Base-by-base conservation (phyloP, 1,140 invertebrate species). In the Microplitis demolitor region DNA sequence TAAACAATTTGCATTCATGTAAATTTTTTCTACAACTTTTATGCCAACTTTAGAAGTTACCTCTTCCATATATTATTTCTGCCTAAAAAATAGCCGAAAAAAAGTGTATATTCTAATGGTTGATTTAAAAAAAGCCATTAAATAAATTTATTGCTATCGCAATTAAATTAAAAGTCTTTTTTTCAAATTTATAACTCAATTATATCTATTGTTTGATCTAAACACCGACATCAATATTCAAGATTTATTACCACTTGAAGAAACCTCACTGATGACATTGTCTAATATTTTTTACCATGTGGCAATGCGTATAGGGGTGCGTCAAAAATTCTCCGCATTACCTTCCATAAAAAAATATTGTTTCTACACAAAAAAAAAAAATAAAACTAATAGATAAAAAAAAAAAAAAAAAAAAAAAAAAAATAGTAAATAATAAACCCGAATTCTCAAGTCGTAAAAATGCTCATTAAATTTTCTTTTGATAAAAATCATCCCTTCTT, bases 61-160 rank as follows among this genome's bases (percentile, higher is more conserved):
- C 39, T 11, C 11, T 3, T 45, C 11, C 16, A 60, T 60, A 4
- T 60, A 60, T 60, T 33, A 60, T 13, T 13, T 13, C 53, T n/a
- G n/a, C 4, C 14, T 6, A 54, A 54, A 54, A 54, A 24, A 45
- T 9, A 8, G 0, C 50, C 64, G 8, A 24, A 24, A 24, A 24
- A 24, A 24, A 24, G 24, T 24, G 24, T 24, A 24, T 45, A 45
- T 45, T 45, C 39, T 9, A 45, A 9, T 6, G 11, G 6, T 45
- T 45, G 39, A 45, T 45, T 45, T 11, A 8, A 3, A 11, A 24
- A 24, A 45, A 45, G 33, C 33, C 8, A 34, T 39, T 14, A 56
- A 61, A 69, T 45, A 69, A 69, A 69, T 69, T 61, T 69, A 69
- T 69, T 24, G 34, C 58, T n/a, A 53, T 51, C 53, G 37, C 66